These are phyloP conservation scores for Myopa testacea DNA, from an alignment of 2,888 invertebrate genomes.

Conservation along the genomic window DNA sequence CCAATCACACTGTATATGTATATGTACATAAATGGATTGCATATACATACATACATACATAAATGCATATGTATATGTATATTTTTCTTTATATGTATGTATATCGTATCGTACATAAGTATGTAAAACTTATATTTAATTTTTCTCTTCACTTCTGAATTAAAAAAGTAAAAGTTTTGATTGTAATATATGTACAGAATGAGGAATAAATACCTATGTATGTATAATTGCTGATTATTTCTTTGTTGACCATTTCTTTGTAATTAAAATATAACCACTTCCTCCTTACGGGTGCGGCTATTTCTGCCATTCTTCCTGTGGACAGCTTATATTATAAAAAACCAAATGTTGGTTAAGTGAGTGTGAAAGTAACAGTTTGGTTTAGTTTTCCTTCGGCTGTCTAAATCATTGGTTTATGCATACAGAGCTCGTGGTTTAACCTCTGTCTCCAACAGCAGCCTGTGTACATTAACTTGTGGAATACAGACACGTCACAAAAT, in stretches of 20 bases:
- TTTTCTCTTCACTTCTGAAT: no score
- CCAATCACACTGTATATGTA: background rate
- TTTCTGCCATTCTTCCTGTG: slow-evolving; percentile 12
- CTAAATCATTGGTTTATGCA: slow-evolving; percentile 18
- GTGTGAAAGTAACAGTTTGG: background rate
- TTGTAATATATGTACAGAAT: no score
- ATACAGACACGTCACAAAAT: slow-evolving; percentile 40
- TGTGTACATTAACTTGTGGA: slow-evolving; percentile 12
- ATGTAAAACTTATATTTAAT: background rate
- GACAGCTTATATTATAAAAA: background rate
- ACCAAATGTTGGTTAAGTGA: no score
- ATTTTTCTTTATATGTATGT: background rate
- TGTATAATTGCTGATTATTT: background rate
- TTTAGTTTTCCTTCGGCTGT: slow-evolving; percentile 28
- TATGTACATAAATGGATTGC: slow-evolving; percentile 3
- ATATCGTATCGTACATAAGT: background rate
- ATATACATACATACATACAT: slow-evolving; percentile 29
- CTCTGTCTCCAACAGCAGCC: background rate
- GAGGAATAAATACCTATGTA: background rate
- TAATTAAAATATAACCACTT: background rate
- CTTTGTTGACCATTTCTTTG: slow-evolving; percentile 8
- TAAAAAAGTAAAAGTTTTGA: no score
- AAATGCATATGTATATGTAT: slow-evolving; percentile 2
- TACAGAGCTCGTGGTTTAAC: background rate
- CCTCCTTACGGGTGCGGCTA: background rate